Evolutionary conservation across 2,113 vertebrate genomes (phyloP).

Genomic region (Brevimyrus niger): DNA sequence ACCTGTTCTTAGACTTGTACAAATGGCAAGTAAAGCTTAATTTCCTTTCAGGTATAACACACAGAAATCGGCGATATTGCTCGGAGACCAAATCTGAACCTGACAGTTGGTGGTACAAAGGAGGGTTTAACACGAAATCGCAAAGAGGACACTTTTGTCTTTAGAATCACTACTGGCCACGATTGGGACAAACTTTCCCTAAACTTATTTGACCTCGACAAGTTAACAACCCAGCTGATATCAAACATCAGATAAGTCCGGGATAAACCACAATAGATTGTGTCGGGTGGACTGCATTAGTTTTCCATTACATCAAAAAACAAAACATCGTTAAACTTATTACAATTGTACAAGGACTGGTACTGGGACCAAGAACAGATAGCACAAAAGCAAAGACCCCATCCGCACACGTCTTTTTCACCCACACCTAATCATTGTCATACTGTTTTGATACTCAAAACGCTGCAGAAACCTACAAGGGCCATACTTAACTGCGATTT

Average conservation of each 20-base stretch:
- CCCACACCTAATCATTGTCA: background rate
- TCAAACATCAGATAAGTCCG: background rate
- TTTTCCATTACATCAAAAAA: background rate
- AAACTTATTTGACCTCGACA: background rate
- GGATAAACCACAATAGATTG: background rate
- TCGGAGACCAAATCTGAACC: background rate
- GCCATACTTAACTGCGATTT: background rate
- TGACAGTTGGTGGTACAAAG: background rate
- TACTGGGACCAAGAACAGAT: background rate
- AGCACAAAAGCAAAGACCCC: background rate
- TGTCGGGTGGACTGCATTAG: background rate
- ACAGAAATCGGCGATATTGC: background rate
- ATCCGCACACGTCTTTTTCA: background rate
- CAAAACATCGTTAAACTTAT: background rate
- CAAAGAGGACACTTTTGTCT: background rate
- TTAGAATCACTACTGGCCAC: background rate
- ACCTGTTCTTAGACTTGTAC: background rate
- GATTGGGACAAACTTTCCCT: background rate
- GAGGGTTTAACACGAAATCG: background rate
- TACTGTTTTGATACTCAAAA: background rate
- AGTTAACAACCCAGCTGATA: no score
- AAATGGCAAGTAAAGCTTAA: background rate
- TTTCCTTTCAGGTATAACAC: background rate
- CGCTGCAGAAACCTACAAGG: background rate
- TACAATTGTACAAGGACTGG: background rate